Evolutionary conservation across 2,113 vertebrate species (phyloP), one percentile per base, ranked within the genome.

Genomic region (Carassius carassius): DNA sequence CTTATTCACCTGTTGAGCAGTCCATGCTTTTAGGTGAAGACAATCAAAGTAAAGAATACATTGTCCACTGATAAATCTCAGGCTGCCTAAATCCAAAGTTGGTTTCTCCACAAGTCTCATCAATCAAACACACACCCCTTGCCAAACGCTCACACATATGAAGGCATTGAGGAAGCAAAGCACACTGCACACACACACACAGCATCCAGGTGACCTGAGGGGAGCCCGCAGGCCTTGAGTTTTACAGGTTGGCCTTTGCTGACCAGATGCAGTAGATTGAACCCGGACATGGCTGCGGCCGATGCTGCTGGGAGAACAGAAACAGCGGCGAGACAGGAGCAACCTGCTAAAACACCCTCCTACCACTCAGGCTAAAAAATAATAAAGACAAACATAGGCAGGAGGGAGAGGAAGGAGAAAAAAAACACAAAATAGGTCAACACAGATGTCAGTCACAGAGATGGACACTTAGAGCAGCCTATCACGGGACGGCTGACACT

Each of bases 231-330:
- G 95, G 98, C 94, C 94, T 96, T 96, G 91, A 97, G 97, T 93
- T 96, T 94, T 91, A 96, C 97, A 92, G 98, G 97, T 95, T 98
- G 97, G 96, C 95, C 97, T 96, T 98, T 98, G 95, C 95, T 97
- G 95, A 99, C 95, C 96, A 99, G 96, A 94, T 98, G 98, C 94
- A 99, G 98, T 92, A 99, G 96, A 95, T 98, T 99, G 97, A 99
- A 99, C 93, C 97, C 98, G 93, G 98, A 99, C 98, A 99, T 99
- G 95, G 94, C 95, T 95, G 96, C 94, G 93, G 93, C 58, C 49
- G 84, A n/a, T 56, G 83, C 63, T 62, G 81, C 73, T 77, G 79
- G 63, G 65, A 35, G 63, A 82, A 76, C 73, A 85, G 80, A 89
- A 77, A 70, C 63, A 86, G 80, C 13, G 41, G 69, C 65, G 75